phyloP scores from a whole-genome alignment of 2,888 invertebrate genomes.

The Priapulus caudatus region DNA sequence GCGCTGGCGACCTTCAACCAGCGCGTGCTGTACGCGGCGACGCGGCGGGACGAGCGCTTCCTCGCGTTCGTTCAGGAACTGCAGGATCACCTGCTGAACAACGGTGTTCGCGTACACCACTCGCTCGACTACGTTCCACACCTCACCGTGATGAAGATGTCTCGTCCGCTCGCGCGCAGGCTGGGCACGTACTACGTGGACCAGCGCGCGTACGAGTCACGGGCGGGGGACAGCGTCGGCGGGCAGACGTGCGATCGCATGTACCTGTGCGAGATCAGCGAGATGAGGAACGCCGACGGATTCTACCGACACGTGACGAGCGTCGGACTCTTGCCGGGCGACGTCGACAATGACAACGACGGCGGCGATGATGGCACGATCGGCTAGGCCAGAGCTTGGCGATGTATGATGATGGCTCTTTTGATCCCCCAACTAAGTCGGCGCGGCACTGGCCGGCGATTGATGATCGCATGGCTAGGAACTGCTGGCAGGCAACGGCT shows the following conservation, averaged over 20 bases:
- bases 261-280: conserved; percentile 37
- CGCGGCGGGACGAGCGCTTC: conserved; percentile 31
- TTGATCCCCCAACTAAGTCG: no score
- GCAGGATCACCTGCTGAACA: conserved; percentile 27
- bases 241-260: conserved; percentile 32
- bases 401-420: no score
- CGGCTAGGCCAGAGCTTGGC: no score
- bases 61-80: conserved; percentile 30
- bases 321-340: conserved; percentile 9
- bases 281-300: conserved; percentile 32
- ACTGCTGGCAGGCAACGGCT: no score
- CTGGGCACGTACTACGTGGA: conserved; percentile 32
- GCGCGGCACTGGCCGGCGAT: no score
- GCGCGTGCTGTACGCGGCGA: conserved; percentile 37
- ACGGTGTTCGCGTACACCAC: conserved; percentile 35
- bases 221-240: conserved; percentile 34
- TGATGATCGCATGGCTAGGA: no score
- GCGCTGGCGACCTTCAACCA: conserved; percentile 36
- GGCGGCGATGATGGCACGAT: no score
- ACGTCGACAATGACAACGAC: no score
- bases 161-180: conserved; percentile 30
- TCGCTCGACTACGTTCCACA: conserved; percentile 39
- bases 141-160: conserved; percentile 39
- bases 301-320: conserved; percentile 32
- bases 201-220: conserved; percentile 30